Evolutionary conservation across 92 coral and sea anemone species (phyloP), one percentile per base, ranked within the genome.

Genomic region (Virgularia gustaviana): DNA sequence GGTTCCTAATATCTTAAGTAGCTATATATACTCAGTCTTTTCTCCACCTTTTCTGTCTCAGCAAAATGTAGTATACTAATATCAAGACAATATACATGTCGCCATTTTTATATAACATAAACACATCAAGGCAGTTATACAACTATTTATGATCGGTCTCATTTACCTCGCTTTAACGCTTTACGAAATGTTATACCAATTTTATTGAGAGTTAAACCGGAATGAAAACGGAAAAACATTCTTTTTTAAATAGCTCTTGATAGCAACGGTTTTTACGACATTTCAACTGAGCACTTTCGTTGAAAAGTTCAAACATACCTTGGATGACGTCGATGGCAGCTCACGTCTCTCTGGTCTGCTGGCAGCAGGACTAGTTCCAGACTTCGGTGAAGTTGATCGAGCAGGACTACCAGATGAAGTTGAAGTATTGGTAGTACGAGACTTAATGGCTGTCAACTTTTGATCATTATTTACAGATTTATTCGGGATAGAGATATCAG

Each of bases 401-500:
- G 12, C 4, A 35, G 28, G 23, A 20, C 9, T 37, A 33, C 12
- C 47, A 42, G 62, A 20, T 2, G 57, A 66, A 22, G 61, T 29
- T 32, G 9, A 55, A 62, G 29, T 53, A 2, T 12, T 70, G 31
- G 53, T 60, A 20, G 51, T 35, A 54, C 55, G 61, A 20, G 35
- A 60, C 27, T 77, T 47, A 32, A 28, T 47, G 29, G 35, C 79
- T 37, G n/a, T n/a, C n/a, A n/a, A n/a, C n/a, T n/a, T n/a, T 76
- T 68, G 33, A 59, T 59, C 0, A 75, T 64, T 18, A 68, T 43
- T 29, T 31, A 36, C 36, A 22, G 63, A 19, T 76, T 63, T 2
- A 65, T 23, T 12, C n/a, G 36, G 83, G 13, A 65, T 75, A 39
- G 39, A 57, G 0, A 77, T 67, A 0, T 66, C 77, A 20, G 77